Conservation (phyloP, 2,888 invertebrate genomes). For the Cosmorhoe ocellata region DNA sequence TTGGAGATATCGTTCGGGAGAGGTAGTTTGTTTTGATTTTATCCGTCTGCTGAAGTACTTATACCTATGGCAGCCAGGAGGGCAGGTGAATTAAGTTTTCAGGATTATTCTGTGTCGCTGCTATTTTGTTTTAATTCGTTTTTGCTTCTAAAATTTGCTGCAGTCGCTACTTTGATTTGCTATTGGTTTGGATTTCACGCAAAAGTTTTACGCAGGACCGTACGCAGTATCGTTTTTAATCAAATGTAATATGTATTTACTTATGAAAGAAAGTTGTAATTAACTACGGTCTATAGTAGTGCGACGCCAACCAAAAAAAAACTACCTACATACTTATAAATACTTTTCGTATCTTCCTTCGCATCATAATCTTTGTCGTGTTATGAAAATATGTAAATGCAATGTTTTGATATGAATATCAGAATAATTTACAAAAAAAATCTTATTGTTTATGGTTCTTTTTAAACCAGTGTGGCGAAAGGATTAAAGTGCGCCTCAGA, state of each 20-base stretch:
- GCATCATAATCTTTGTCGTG: constrained; percentile 10
- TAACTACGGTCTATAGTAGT: too few relatives aligned
- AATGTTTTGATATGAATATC: neutral
- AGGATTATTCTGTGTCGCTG: constrained; percentile 2
- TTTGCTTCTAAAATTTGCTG: neutral
- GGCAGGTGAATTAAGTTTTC: constrained; percentile 24
- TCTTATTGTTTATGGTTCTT: too few relatives aligned
- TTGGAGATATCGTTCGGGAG: constrained; percentile 77
- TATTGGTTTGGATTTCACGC: neutral
- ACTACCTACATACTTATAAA: neutral
- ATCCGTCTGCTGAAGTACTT: constrained; percentile 26
- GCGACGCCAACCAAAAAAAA: too few relatives aligned
- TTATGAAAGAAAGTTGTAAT: too few relatives aligned
- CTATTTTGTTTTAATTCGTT: constrained; percentile 3
- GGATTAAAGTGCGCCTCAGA: too few relatives aligned
- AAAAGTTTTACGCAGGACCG: too few relatives aligned
- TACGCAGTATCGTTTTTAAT: too few relatives aligned
- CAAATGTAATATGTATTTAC: too few relatives aligned
- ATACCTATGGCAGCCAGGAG: constrained; percentile 16
- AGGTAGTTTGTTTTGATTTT: constrained; percentile 56
- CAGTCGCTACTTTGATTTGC: neutral
- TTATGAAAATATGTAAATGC: constrained; percentile 9
- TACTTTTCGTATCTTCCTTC: constrained; percentile 3
- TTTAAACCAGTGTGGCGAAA: too few relatives aligned
- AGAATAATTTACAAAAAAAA: too few relatives aligned